These are phyloP conservation scores for Siniperca obscura DNA, from an alignment of 2,797 vertebrate genomes.

Conservation along the genomic window DNA sequence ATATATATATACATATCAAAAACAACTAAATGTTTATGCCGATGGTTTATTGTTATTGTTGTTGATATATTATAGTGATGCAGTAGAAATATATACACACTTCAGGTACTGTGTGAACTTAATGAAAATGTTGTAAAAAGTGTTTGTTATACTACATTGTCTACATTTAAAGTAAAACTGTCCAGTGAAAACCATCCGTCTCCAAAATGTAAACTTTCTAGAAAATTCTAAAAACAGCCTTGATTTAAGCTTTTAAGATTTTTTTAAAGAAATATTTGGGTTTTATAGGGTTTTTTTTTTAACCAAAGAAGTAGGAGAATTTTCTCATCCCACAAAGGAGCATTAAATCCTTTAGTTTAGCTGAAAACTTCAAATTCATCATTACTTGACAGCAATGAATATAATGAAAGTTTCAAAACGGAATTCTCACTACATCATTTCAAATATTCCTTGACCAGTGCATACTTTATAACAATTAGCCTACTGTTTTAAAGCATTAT, in stretches of 20 bases:
- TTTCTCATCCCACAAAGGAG: background rate
- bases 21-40: background rate
- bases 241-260: background rate
- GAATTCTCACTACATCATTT: background rate
- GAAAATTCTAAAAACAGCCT: background rate
- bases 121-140: background rate
- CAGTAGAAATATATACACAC: background rate
- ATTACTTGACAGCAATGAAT: background rate
- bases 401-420: background rate
- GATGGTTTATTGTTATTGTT: background rate
- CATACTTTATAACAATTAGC: background rate
- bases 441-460: background rate
- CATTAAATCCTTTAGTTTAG: background rate
- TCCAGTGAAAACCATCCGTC: background rate
- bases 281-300: background rate
- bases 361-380: background rate
- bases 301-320: background rate
- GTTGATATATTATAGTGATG: background rate
- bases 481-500: background rate
- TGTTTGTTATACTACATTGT: background rate
- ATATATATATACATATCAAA: background rate
- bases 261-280: background rate
- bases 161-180: background rate
- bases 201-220: background rate
- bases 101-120: background rate